Conservation (phyloP, 1,140 invertebrate species). For the Colletes gigas region DNA sequence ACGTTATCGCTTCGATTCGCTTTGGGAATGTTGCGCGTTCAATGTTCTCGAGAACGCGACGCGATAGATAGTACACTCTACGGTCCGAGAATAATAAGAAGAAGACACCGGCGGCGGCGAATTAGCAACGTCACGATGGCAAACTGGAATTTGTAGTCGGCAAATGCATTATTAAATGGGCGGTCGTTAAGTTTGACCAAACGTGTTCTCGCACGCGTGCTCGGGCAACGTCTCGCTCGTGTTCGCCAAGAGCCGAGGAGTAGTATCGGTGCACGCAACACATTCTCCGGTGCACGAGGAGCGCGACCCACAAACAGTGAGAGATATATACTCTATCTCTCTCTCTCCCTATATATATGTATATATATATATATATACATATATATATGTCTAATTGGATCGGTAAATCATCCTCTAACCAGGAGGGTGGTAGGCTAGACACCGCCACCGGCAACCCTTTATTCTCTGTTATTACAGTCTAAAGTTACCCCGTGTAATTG, state of each 20-base stretch:
- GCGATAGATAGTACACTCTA: too few species aligned
- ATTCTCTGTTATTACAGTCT: slow-evolving; percentile 82
- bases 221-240: slow-evolving; percentile 55
- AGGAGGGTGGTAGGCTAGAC: slow-evolving; percentile 76
- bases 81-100: too few species aligned
- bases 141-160: slow-evolving; percentile 45
- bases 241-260: neutral
- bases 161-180: slow-evolving; percentile 74
- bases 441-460: slow-evolving; percentile 78
- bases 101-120: neutral
- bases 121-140: slow-evolving; percentile 26
- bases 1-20: slow-evolving; percentile 39
- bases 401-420: slow-evolving; percentile 82
- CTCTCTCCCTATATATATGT: slow-evolving; percentile 8
- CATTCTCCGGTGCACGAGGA: neutral
- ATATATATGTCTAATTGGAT: slow-evolving; percentile 78
- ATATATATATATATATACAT: slow-evolving; percentile 1
- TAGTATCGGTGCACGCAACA: neutral
- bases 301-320: slow-evolving; percentile 4
- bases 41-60: neutral
- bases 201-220: slow-evolving; percentile 75
- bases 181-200: slow-evolving; percentile 81
- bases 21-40: neutral
- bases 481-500: slow-evolving; percentile 82
- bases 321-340: too few species aligned